phyloP scores from a whole-genome alignment of 2,113 vertebrate genomes.

The Ceyx melanurus region DNA sequence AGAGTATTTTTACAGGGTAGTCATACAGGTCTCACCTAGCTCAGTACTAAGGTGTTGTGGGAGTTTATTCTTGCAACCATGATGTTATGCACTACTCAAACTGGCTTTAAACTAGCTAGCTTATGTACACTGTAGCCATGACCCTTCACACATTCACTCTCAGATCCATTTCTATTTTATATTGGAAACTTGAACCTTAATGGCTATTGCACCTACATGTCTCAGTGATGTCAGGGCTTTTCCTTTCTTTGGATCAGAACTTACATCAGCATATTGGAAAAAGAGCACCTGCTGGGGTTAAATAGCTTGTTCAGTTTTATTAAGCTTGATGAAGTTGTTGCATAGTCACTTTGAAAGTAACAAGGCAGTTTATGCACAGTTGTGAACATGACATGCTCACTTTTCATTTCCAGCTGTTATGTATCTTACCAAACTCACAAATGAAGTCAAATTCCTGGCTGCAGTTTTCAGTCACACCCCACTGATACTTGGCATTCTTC shows the following conservation, averaged over 20 bases:
- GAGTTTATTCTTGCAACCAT: background rate
- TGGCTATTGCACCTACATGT: background rate
- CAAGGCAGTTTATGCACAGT: background rate
- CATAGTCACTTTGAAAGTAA: background rate
- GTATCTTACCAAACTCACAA: conserved; percentile 87
- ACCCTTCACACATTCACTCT: background rate
- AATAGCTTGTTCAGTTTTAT: background rate
- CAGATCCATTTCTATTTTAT: background rate
- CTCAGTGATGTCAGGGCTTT: background rate
- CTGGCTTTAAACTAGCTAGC: background rate
- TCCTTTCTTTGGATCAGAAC: background rate
- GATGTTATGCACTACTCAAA: background rate
- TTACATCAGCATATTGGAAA: background rate
- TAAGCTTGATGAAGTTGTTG: background rate
- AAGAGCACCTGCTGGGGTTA: background rate
- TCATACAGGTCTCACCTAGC: background rate
- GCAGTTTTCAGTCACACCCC: conserved; percentile 84
- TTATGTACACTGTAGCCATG: background rate
- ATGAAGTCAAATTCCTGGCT: conserved; percentile 85
- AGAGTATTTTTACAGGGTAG: background rate
- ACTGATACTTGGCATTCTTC: conserved; percentile 80
- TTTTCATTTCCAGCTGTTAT: background rate
- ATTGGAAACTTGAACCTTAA: background rate
- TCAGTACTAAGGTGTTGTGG: background rate
- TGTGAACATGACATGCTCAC: background rate